Percentiles rank a stretch among this genome's conserved stretches.
These are phyloP conservation scores for Embiotoca jacksoni DNA, from an alignment of 2,113 vertebrate species.

Conservation along the genomic window DNA sequence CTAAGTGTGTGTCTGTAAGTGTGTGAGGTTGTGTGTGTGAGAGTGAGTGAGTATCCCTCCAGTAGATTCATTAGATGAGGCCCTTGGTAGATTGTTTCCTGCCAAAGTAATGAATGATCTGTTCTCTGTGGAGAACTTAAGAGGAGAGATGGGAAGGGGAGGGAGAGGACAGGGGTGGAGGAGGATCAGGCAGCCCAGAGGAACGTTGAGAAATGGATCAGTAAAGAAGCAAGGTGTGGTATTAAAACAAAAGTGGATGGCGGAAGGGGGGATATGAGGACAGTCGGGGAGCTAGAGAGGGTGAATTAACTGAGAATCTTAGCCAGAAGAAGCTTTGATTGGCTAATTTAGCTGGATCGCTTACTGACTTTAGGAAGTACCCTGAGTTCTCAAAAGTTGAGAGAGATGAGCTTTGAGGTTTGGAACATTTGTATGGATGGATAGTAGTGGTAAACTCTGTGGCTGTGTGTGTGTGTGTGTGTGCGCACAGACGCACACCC, in stretches of 20 bases:
- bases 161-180: background rate
- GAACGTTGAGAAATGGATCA: conserved; percentile 24
- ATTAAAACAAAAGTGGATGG: conserved; percentile 16
- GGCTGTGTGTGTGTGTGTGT: background rate
- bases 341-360: conserved; percentile 12
- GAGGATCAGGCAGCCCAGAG: conserved; percentile 5
- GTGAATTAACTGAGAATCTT: background rate
- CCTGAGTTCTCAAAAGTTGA: background rate
- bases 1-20: background rate
- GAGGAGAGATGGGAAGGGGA: background rate
- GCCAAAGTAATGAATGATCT: conserved; percentile 54
- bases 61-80: conserved; percentile 44
- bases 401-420: conserved; percentile 22
- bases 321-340: conserved; percentile 24
- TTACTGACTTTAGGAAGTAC: background rate
- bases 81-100: conserved; percentile 51
- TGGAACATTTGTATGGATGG: conserved; percentile 32
- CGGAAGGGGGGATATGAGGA: background rate
- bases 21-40: background rate
- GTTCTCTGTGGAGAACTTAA: conserved; percentile 31
- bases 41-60: conserved; percentile 4
- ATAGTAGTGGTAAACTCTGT: conserved; percentile 22
- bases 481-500: conserved; percentile 20
- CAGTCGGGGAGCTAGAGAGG: background rate
- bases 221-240: conserved; percentile 25